Conservation (phyloP, 2,797 vertebrate species). For the Furcifer pardalis region DNA sequence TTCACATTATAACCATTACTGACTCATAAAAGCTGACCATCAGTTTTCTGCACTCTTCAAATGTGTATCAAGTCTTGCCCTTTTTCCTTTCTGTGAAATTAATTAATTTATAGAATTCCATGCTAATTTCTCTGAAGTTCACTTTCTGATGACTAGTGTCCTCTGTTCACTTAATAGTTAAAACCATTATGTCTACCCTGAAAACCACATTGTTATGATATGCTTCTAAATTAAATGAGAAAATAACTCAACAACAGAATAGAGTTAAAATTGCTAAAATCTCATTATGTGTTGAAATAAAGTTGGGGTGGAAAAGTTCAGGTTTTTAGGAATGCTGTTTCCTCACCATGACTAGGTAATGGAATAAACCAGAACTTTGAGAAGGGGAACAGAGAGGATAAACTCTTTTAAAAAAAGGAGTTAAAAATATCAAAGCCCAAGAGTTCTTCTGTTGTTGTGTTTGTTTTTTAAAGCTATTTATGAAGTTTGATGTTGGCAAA, state of each 20-base stretch:
- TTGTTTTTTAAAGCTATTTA: conserved; percentile 41
- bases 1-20: neutral
- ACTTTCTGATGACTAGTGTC: neutral
- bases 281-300: neutral
- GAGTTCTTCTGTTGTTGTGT: neutral
- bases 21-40: neutral
- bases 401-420: neutral
- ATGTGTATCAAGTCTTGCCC: neutral
- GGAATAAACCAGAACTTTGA: neutral
- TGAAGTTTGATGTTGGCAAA: conserved; percentile 60
- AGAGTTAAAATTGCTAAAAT: no score
- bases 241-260: neutral
- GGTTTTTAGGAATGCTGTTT: neutral
- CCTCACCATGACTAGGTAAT: neutral
- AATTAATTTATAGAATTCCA: neutral
- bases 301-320: neutral
- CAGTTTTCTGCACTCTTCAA: no score
- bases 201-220: neutral
- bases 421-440: conserved; percentile 43
- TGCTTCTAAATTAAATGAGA: neutral
- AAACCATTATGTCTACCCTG: neutral
- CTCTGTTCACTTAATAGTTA: neutral
- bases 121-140: neutral
- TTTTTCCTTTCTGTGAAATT: neutral
- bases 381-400: conserved; percentile 8